Evolutionary conservation across 1,140 invertebrate genomes (phyloP), one percentile per base, ranked within the genome.

Genomic region (Alviniconcha marisindica): DNA sequence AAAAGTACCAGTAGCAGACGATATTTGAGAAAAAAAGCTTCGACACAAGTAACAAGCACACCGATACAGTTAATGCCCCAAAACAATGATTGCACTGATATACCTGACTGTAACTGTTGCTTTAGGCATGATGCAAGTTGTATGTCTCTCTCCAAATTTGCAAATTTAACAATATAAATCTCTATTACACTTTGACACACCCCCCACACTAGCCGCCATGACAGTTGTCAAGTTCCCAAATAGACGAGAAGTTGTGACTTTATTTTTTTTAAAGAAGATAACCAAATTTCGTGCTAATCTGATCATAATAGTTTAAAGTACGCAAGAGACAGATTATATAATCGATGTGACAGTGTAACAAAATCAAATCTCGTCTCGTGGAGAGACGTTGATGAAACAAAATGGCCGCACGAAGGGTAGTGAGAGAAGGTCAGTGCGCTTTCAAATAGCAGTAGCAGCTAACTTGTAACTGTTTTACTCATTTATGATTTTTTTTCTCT

Each of bases 51-150:
- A 38, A 33, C 24, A 18, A 18, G 31, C 21, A 77, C 5, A 36
- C 36, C 31, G 5, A 36, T 15, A 14, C 18, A 7, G 15, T 10
- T 54, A 60, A n/a, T 76, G 31, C 18, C 24, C 36, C 5, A 28
- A 36, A n/a, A 54, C n/a, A 66, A 31, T 24, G 15, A 28, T 36
- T 31, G 4, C 40, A 63, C 31, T n/a, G 4, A 66, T 21, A 33
- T 83, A 86, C 85, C 85, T 86, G 66, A 86, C 82, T 15, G 85
- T 86, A 3, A 86, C 85, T 60, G 85, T 86, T 81, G 85, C 85
- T 31, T 56, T 77, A n/a, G 85, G 85, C 85, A 86, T 86, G 31
- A 15, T 83, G 40, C 51, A 28, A 63, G 18, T 14, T 0, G 38
- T 38, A 14, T 36, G 42, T 5, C 15, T 2, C 31, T n/a, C 24